These are phyloP conservation scores for Leptinotarsa texana DNA, from an alignment of 1,140 invertebrate genomes.

Conservation along the genomic window DNA sequence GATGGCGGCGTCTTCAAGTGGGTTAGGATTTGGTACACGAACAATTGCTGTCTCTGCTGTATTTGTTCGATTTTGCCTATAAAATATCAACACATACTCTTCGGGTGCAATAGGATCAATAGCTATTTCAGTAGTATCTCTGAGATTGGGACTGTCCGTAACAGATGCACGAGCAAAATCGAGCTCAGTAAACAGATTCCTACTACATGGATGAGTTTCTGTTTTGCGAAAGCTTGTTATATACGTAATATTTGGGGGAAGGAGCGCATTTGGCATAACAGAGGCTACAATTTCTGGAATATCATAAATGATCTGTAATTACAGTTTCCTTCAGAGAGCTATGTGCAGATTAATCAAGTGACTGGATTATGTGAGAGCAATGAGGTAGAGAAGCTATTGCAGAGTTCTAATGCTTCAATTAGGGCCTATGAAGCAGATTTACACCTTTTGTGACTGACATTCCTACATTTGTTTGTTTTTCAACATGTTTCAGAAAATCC, in stretches of 20 bases:
- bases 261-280: conserved; percentile 43
- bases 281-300: conserved; percentile 53
- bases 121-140: not conserved
- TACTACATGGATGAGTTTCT: not conserved
- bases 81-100: no score
- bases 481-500: conserved; percentile 50
- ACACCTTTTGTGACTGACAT: conserved; percentile 50
- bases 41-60: no score
- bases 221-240: not conserved
- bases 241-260: not conserved
- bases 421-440: conserved; percentile 44
- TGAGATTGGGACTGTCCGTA: not conserved
- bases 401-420: conserved; percentile 43
- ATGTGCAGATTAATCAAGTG: not conserved
- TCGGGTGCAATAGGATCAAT: no score
- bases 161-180: not conserved
- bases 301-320: conserved; percentile 60
- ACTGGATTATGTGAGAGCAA: not conserved
- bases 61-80: no score
- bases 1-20: no score
- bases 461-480: conserved; percentile 44
- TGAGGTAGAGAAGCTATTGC: conserved; percentile 40
- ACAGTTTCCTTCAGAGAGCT: conserved; percentile 53
- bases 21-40: no score
- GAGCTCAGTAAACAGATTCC: not conserved